Evolutionary conservation across 2,888 invertebrate species (phyloP), one percentile per base, ranked within the genome.

Genomic region (Formica aserva): DNA sequence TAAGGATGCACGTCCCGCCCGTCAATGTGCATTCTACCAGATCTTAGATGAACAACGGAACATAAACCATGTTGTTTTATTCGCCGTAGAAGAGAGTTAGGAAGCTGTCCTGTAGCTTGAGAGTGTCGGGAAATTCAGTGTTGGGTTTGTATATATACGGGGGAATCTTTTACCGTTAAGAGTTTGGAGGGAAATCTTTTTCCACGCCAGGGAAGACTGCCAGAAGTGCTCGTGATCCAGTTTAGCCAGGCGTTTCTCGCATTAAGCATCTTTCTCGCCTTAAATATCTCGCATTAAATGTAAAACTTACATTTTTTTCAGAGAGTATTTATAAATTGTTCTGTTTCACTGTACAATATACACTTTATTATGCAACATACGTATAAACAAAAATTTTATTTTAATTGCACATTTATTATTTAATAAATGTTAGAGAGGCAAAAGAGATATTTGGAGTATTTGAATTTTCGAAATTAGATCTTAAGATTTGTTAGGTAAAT

Each of bases 41-140:
- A 72, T 72, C 72, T 80, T 80, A 80, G 78, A 80, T 72, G 78
- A 78, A 71, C 78, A 78, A 72, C 78, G 72, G 78, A 60, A 80
- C 78, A 60, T 80, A 72, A 80, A 80, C 45, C 22, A 72, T 22
- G 60, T 72, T 45, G 45, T 45, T 80, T 80, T 60, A 71, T 45
- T 60, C 22, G 15, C 13, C 45, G 60, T 29, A 41, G 67, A 60
- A 60, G 45, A 48, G 72, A 52, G 57, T 78, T 71, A 57, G 26
- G 22, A 60, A 78, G 41, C 35, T 45, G 38, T 76, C 76, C 66
- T 15, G 41, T 15, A 15, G 45, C 41, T 66, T n/a, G 77, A 57
- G 29, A 38, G n/a, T n/a, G 26, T 29, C 32, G 26, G 72, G 45
- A 45, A 60, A 80, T 72, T 71, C 45, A 69, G n/a, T 18, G 29